Base-by-base conservation (phyloP, 2,888 invertebrate genomes). In the Orgyia antiqua region DNA sequence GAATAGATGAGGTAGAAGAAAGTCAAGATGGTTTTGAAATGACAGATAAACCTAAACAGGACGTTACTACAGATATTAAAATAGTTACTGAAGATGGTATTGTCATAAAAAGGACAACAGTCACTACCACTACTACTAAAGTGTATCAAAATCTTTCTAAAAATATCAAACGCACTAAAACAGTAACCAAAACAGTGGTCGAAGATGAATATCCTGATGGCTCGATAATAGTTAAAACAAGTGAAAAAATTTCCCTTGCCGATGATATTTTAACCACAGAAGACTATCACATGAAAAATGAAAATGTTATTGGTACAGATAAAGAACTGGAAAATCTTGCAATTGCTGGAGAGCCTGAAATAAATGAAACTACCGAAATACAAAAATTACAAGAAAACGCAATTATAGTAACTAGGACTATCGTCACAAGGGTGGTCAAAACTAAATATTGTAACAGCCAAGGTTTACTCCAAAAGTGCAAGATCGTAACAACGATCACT, bases 201-300 rank as follows among this genome's bases (percentile, higher is more conserved):
- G 80, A 79, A 65, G 84, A 87, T 51, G 74, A 74, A 56, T 60
- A 78, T 38, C 77, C 78, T 5, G 80, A 84, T 61, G 79, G 83
- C 2, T 71, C 79, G 10, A 42, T 78, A 1, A 61, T 73, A 8
- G 76, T 70, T 15, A 80, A 76, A 50, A 80, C 74, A 3, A 78
- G 65, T 50, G 80, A 82, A 64, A 83, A 75, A 44, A 60, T 76
- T 20, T 72, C 76, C 9, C 45, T 77, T 1, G 12, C 61, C 8
- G 83, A 86, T 51, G 68, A 77, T 45, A 42, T 29, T 31, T 42
- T 45, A 18, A 31, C 37, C 8, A 33, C 10, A 9, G 9, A 4
- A 19, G 20, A 13, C 4, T 2, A 21, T n/a, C 7, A 15, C 6
- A 26, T 2, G 2, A 10, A 12, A 23, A 8, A n/a, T 10, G 25